phyloP scores from a whole-genome alignment of 1,140 invertebrate genomes.

The Neuroterus valhalla region DNA sequence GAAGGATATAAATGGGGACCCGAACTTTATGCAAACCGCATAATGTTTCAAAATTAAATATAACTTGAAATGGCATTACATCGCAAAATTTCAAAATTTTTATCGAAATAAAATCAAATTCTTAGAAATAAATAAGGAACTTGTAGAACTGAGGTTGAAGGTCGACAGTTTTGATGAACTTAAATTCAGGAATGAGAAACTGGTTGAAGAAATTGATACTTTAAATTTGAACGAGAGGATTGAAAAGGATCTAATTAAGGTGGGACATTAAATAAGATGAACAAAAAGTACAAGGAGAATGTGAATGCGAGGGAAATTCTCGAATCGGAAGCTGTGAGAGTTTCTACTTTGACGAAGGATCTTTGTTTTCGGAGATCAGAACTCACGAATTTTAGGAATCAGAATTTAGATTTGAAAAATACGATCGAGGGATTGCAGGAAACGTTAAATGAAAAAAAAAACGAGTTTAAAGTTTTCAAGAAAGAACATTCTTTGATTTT shows the following conservation, averaged over 20 bases:
- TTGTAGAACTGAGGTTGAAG: constrained; percentile 66
- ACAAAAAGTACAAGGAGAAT: neutral
- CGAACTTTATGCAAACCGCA: too few relatives aligned
- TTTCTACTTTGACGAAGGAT: neutral
- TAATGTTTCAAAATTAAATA: too few relatives aligned
- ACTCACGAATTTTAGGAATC: constrained; percentile 40
- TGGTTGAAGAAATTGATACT: constrained; percentile 56
- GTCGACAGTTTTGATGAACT: constrained; percentile 47
- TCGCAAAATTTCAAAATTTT: too few relatives aligned
- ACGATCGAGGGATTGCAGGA: constrained; percentile 43
- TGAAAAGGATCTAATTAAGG: constrained; percentile 35
- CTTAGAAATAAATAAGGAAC: constrained; percentile 64
- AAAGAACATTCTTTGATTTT: too few relatives aligned
- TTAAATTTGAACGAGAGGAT: constrained; percentile 30
- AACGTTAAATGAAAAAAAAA: constrained; percentile 41
- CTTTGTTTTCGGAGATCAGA: neutral
- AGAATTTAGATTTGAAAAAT: constrained; percentile 40
- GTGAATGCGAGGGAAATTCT: neutral
- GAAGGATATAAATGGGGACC: too few relatives aligned
- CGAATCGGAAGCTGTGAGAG: constrained; percentile 6
- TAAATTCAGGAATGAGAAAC: constrained; percentile 46
- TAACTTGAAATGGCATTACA: too few relatives aligned
- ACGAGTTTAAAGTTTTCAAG: neutral
- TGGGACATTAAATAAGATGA: constrained; percentile 32
- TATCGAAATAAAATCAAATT: too few relatives aligned